Percentiles rank a stretch among this genome's conserved stretches.
Conservation (phyloP, 2,888 invertebrate species). For the Gisinianus flammeolus region DNA sequence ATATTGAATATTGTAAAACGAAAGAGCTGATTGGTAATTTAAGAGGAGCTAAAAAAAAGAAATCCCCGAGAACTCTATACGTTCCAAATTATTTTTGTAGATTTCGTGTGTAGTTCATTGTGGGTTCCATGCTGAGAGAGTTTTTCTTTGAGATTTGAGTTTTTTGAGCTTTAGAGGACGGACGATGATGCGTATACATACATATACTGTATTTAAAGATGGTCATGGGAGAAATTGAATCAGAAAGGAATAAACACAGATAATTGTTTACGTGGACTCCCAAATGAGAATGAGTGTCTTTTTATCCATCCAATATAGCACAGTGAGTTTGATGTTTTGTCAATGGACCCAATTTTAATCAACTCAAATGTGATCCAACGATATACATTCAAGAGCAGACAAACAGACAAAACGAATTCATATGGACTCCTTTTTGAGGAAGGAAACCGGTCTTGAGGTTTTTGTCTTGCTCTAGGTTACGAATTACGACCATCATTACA, state of each 20-base stretch:
- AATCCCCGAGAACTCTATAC: no score
- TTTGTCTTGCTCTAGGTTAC: not conserved
- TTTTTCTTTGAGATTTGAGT: no score
- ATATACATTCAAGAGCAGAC: not conserved
- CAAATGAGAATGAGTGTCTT: no score
- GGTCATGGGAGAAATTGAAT: not conserved
- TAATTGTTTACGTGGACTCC: not conserved
- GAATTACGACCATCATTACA: not conserved
- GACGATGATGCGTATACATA: no score
- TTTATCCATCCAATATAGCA: conserved; percentile 14
- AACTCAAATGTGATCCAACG: not conserved
- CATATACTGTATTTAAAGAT: no score
- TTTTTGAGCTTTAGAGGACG: no score
- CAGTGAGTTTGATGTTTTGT: not conserved
- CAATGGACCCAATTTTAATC: conserved; percentile 2
- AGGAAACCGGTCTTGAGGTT: not conserved
- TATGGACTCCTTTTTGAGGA: not conserved
- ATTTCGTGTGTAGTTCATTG: no score
- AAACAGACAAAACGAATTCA: not conserved
- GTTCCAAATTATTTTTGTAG: no score
- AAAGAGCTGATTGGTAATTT: no score
- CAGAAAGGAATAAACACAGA: not conserved
- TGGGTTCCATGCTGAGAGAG: no score
- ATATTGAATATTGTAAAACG: no score
- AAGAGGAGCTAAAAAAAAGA: no score